phyloP scores from a whole-genome alignment of 2,113 vertebrate genomes.

The Empidonax alnorum region DNA sequence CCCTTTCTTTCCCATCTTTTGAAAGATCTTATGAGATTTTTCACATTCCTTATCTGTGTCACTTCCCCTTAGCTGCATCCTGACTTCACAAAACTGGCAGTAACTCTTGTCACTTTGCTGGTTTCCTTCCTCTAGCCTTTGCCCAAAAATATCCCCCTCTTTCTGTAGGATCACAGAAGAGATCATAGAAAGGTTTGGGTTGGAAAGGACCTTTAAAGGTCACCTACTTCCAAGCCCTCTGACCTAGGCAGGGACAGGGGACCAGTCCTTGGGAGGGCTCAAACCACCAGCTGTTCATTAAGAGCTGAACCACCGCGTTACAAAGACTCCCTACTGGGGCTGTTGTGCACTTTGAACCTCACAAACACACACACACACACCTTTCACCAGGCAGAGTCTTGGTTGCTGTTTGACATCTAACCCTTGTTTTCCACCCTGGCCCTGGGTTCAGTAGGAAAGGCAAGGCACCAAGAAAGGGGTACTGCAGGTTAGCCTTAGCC shows the following conservation, averaged over 20 bases:
- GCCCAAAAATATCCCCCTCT: background rate
- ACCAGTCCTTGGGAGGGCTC: slow-evolving; percentile 65
- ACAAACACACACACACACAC: no score
- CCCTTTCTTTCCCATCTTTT: background rate
- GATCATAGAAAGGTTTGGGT: background rate
- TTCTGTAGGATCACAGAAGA: background rate
- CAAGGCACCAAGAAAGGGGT: background rate
- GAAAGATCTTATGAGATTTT: background rate
- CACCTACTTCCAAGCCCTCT: no score
- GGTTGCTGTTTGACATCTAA: rapidly evolving
- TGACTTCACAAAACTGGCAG: background rate
- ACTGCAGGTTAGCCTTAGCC: background rate
- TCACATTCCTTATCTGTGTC: background rate
- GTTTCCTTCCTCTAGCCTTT: background rate
- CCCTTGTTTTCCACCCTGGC: background rate
- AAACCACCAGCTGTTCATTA: slow-evolving; percentile 79
- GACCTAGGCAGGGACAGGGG: rapidly evolving
- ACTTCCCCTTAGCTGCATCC: background rate
- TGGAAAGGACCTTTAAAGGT: background rate
- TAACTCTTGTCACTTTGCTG: background rate
- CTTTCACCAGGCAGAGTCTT: no score
- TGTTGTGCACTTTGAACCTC: background rate
- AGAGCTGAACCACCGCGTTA: slow-evolving; percentile 74
- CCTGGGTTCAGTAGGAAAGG: background rate
- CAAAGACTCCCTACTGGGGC: background rate